A percentile compares a stretch with the other conserved stretches of the same genome.
Conservation (phyloP, 2,113 vertebrate genomes). For the Origma solitaria region DNA sequence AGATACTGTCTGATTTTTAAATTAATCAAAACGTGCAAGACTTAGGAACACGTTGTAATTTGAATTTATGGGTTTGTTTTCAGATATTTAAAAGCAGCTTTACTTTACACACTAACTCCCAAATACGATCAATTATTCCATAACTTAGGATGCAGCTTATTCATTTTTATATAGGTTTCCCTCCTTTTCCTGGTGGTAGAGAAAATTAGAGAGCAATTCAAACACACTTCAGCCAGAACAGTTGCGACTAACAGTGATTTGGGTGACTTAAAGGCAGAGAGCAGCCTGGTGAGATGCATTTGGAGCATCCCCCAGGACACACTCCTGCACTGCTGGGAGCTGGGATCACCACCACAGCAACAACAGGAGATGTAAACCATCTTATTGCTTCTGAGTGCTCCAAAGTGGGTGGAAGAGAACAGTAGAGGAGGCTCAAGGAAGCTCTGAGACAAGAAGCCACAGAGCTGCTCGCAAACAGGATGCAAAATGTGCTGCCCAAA, state of each 20-base stretch:
- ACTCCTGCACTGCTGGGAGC: neutral
- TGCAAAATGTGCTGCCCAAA: constrained; percentile 4
- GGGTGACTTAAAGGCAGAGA: neutral
- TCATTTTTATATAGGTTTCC: neutral
- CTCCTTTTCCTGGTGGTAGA: neutral
- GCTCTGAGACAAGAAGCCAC: neutral
- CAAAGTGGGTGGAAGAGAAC: neutral
- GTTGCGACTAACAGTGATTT: neutral
- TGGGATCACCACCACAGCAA: neutral
- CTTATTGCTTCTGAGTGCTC: neutral
- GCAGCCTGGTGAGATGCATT: neutral
- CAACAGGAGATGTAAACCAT: neutral
- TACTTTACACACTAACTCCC: neutral
- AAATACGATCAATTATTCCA: neutral
- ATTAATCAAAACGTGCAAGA: neutral
- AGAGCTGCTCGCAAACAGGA: constrained; percentile 52
- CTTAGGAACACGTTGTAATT: neutral
- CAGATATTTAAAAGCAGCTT: neutral
- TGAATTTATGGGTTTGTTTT: neutral
- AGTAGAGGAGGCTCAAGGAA: neutral
- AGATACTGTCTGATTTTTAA: neutral
- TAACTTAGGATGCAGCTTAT: neutral
- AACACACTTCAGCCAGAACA: neutral
- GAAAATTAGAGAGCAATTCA: neutral
- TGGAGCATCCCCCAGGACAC: neutral